phyloP scores from a whole-genome alignment of 2,113 vertebrate genomes.

The Pseudorectes ferrugineus region DNA sequence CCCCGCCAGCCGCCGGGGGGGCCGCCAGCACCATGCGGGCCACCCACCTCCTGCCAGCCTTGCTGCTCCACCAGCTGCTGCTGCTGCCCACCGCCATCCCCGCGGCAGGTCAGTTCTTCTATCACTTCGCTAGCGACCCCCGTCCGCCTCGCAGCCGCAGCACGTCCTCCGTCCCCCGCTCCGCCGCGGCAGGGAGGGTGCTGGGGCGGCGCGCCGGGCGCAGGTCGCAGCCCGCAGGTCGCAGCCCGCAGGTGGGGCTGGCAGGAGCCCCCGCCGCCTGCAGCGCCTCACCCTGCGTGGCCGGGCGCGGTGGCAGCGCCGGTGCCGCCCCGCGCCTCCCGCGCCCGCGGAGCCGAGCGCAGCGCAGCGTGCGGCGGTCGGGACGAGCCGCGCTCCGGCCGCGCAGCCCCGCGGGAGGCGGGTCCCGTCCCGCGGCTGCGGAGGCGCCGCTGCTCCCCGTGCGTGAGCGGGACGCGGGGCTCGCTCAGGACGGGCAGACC shows the following conservation, averaged over 20 bases:
- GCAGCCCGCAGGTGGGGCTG: not conserved
- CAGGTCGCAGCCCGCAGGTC: not conserved
- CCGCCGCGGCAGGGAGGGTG: not conserved
- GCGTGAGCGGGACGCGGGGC: not conserved
- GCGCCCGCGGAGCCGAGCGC: not conserved
- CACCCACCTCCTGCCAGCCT: no score
- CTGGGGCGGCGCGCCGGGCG: not conserved
- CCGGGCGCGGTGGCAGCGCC: not conserved
- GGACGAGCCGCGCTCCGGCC: not conserved
- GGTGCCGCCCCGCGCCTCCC: not conserved
- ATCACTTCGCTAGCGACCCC: not conserved
- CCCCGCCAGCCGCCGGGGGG: slow-evolving; percentile 33
- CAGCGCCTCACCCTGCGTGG: not conserved
- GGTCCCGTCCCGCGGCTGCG: not conserved
- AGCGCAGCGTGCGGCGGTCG: rapidly evolving
- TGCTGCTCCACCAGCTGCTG: no score
- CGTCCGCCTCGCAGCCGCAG: not conserved
- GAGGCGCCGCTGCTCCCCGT: not conserved
- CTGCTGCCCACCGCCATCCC: no score
- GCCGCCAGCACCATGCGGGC: slow-evolving; percentile 34
- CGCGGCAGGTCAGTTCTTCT: no score
- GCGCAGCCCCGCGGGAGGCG: not conserved
- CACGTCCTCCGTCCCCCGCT: not conserved
- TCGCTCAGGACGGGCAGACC: not conserved
- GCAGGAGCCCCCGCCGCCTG: no score